phyloP scores from a whole-genome alignment of 2,888 invertebrate species.

The Polylopha cassiicola region DNA sequence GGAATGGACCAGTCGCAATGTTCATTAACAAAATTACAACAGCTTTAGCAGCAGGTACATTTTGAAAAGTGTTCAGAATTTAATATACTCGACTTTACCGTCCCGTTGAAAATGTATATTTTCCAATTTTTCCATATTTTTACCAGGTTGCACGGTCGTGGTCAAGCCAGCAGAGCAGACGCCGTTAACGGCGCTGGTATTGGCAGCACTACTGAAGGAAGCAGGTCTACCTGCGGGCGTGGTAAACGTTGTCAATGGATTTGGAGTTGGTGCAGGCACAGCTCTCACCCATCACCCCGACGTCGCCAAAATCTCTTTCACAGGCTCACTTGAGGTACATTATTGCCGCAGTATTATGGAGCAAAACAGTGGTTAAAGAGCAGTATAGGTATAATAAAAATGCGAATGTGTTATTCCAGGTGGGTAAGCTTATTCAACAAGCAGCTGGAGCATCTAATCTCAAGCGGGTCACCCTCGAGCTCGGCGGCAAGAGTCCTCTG shows the following conservation, averaged over 20 bases:
- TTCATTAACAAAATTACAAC: slow-evolving; percentile 92
- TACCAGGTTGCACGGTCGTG: slow-evolving; percentile 84
- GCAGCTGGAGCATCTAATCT: slow-evolving; percentile 86
- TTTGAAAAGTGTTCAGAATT: slow-evolving; percentile 90
- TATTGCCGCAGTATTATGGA: neutral
- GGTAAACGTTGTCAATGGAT: slow-evolving; percentile 92
- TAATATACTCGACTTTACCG: too few relatives aligned
- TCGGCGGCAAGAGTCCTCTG: slow-evolving; percentile 93
- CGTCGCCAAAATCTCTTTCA: slow-evolving; percentile 92
- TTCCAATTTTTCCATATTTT: too few relatives aligned
- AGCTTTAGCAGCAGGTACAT: slow-evolving; percentile 78
- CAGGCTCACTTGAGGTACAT: slow-evolving; percentile 72
- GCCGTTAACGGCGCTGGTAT: slow-evolving; percentile 89
- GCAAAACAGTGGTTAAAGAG: neutral
- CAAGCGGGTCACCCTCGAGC: slow-evolving; percentile 87
- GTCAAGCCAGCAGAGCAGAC: slow-evolving; percentile 97
- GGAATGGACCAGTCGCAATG: slow-evolving; percentile 93
- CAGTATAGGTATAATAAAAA: neutral
- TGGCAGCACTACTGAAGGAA: slow-evolving; percentile 87
- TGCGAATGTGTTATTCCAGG: slow-evolving; percentile 41
- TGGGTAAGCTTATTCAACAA: slow-evolving; percentile 78
- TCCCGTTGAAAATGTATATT: too few relatives aligned
- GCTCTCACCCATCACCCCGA: slow-evolving; percentile 83
- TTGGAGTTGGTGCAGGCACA: slow-evolving; percentile 85
- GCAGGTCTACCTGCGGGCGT: slow-evolving; percentile 95